Evolutionary conservation across 2,888 invertebrate species (phyloP).

Genomic region (Neelides folsomi): DNA sequence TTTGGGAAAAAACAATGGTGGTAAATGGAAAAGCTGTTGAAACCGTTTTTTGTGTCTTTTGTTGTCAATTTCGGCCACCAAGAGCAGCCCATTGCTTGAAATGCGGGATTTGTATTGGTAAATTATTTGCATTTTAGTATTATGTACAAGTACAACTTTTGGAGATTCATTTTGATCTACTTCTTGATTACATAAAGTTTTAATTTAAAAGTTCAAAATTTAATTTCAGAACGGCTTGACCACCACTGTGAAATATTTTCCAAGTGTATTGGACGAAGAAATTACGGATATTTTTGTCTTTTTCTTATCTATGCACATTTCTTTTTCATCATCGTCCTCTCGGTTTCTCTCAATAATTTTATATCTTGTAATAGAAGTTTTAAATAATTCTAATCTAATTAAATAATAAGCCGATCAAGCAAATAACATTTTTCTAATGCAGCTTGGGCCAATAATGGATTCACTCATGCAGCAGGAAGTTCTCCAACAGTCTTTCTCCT

Average conservation of each 20-base stretch:
- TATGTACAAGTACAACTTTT: no score
- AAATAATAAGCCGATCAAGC: neutral
- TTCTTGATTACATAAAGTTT: no score
- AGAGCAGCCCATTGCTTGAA: neutral
- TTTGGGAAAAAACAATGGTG: neutral
- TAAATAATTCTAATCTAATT: neutral
- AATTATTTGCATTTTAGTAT: no score
- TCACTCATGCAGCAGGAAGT: neutral
- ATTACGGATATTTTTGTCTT: slow-evolving; percentile 8
- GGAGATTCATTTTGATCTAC: no score
- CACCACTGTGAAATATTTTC: slow-evolving; percentile 12
- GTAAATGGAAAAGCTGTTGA: neutral
- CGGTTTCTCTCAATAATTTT: slow-evolving; percentile 7
- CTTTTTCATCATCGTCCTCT: slow-evolving; percentile 2
- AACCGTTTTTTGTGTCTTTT: neutral
- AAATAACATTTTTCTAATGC: neutral
- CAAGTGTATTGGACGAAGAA: slow-evolving; percentile 13
- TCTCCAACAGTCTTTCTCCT: slow-evolving; percentile 7
- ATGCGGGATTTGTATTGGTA: slow-evolving; percentile 3
- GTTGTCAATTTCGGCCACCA: slow-evolving; percentile 1
- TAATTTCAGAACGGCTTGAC: slow-evolving; percentile 8
- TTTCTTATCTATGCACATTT: slow-evolving; percentile 5
- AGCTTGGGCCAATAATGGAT: slow-evolving; percentile 4
- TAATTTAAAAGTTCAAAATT: neutral
- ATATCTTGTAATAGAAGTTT: slow-evolving; percentile 6